Base-by-base conservation (phyloP, 1,140 invertebrate genomes). In the Papilio polyxenes region DNA sequence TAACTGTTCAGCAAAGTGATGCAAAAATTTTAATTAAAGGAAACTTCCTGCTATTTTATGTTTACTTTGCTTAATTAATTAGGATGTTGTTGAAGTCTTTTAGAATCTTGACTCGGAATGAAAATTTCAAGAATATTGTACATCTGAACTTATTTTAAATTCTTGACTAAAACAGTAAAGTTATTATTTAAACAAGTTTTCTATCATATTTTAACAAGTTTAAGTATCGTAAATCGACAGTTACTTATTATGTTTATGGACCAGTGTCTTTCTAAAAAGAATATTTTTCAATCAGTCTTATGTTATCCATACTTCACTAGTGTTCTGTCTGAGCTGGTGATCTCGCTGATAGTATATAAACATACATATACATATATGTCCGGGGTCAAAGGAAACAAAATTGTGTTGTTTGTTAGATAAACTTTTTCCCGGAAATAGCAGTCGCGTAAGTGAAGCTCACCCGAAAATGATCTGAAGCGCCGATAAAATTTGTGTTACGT, bases 361-460 rank as follows among this genome's bases (percentile, higher is more conserved):
- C 23, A 6, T 31, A 31, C 23, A 31, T 31, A 31, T 69, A 31
- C 23, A 69, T 15, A 40, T 11, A 37, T 72, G 31, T 15, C 13
- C 4, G 13, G 65, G 65, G 65, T 72, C 65, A 72, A 72, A 37
- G 65, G 65, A 72, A 72, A 72, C 65, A 72, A 72, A 72, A 72
- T 72, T 72, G 31, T 72, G 11, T 72, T 72, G 65, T 72, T 72
- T 37, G 65, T 40, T 2, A 72, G 65, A 72, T 72, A 72, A 72
- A 23, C 65, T 72, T 72, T 72, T 17, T 37, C 31, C 65, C 65
- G 65, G 65, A 72, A 72, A 72, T 72, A 37, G 65, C 65, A 72
- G 65, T 72, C 65, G 65, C 65, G 65, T 72, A 69, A 65, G 62
- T 65, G 15, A 72, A 15, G 65, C 65, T 72, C 65, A 72, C 65